A percentile compares a stretch with the other conserved stretches of the same genome.
Conservation (phyloP, 2,888 invertebrate genomes). For the Lymantria monacha region DNA sequence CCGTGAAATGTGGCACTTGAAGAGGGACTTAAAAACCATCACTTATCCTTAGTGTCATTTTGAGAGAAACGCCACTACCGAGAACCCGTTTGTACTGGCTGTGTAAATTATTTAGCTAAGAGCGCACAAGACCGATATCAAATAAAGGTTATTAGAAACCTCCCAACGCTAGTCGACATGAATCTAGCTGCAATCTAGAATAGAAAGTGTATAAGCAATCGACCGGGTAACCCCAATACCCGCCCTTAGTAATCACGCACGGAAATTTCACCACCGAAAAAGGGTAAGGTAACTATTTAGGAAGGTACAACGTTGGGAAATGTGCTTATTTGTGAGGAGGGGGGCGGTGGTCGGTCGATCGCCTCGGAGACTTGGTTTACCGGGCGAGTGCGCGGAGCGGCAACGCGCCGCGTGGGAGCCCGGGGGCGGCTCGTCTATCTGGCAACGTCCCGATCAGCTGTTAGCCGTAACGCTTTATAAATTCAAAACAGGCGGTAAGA, state of each 20-base stretch:
- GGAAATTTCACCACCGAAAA: constrained; percentile 35
- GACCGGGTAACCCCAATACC: constrained; percentile 46
- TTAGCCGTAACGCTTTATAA: constrained; percentile 61
- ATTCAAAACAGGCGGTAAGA: constrained; percentile 73
- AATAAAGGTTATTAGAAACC: constrained; percentile 27
- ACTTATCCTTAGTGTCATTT: constrained; percentile 5
- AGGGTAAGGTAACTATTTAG: constrained; percentile 53
- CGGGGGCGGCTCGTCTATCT: constrained; percentile 34
- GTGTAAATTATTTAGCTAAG: constrained; percentile 12
- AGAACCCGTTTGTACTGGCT: neutral
- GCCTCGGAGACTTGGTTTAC: constrained; percentile 49
- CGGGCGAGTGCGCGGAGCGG: constrained; percentile 49
- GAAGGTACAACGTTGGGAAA: constrained; percentile 50
- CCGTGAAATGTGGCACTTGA: neutral
- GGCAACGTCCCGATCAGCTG: constrained; percentile 74
- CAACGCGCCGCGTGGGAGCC: constrained; percentile 53
- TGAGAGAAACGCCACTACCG: neutral
- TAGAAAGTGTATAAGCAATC: constrained; percentile 34
- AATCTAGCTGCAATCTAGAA: constrained; percentile 9
- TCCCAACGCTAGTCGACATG: constrained; percentile 22
- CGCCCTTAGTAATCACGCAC: constrained; percentile 15
- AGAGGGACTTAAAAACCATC: neutral
- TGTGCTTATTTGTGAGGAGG: constrained; percentile 50
- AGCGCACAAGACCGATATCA: constrained; percentile 10
- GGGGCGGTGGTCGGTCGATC: constrained; percentile 68